A percentile compares a stretch with the other conserved stretches of the same genome.
Evolutionary conservation across 2,888 invertebrate species (phyloP).

Genomic region (Luffia ferchaultella): DNA sequence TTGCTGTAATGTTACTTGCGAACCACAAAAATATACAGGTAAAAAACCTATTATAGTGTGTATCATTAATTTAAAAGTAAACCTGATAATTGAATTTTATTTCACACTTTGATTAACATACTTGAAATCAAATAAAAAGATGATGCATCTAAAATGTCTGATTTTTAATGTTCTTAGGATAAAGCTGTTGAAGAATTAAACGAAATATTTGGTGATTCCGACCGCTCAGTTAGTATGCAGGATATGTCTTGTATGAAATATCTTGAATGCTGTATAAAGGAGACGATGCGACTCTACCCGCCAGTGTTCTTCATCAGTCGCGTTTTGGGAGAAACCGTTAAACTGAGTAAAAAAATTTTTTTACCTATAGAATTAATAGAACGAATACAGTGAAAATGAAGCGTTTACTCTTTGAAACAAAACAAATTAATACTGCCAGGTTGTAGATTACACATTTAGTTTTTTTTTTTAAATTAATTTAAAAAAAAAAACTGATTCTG

Average conservation of each 20-base stretch:
- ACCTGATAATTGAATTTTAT: too few species aligned
- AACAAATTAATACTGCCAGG: too few species aligned
- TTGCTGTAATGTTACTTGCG: constrained; percentile 25
- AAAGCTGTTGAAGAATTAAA: constrained; percentile 68
- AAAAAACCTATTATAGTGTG: not conserved
- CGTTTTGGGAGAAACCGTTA: constrained; percentile 57
- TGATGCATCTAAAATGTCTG: not conserved
- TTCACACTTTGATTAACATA: too few species aligned
- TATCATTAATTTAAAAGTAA: too few species aligned
- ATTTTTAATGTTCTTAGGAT: constrained; percentile 53
- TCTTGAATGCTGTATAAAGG: constrained; percentile 75
- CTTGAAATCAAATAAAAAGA: too few species aligned
- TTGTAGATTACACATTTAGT: too few species aligned
- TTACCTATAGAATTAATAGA: too few species aligned
- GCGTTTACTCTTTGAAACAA: too few species aligned
- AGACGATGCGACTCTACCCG: constrained; percentile 71
- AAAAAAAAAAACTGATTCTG: too few species aligned
- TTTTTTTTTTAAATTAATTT: too few species aligned
- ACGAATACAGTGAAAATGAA: too few species aligned
- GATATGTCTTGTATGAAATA: constrained; percentile 72
- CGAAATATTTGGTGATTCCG: constrained; percentile 70
- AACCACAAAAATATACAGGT: constrained; percentile 26
- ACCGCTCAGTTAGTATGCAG: constrained; percentile 66
- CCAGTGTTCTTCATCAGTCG: constrained; percentile 74
- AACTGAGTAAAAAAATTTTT: too few species aligned